Percentiles rank a stretch among this genome's conserved stretches.
phyloP scores from a whole-genome alignment of 2,888 invertebrate species.

The Lasius platythorax region DNA sequence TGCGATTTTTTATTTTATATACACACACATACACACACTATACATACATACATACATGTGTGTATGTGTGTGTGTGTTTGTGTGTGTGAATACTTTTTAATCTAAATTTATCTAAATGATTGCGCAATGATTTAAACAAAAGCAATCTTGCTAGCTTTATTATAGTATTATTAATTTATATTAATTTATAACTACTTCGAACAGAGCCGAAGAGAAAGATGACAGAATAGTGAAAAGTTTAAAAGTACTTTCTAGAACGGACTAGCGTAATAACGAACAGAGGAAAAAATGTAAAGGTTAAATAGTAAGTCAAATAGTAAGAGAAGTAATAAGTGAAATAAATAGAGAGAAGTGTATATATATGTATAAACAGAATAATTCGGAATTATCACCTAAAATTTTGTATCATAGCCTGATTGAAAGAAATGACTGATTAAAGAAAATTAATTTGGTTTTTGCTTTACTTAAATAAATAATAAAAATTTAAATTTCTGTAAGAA shows the following conservation, averaged over 20 bases:
- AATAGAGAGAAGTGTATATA: constrained; percentile 24
- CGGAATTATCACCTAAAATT: constrained; percentile 36
- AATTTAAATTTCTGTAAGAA: background rate
- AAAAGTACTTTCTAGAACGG: constrained; percentile 65
- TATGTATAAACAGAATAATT: constrained; percentile 46
- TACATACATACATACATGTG: background rate
- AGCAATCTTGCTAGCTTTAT: background rate
- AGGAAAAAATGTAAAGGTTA: constrained; percentile 27
- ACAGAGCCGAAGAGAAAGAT: constrained; percentile 61
- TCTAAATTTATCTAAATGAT: background rate
- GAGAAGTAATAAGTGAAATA: constrained; percentile 32
- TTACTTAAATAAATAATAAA: constrained; percentile 12
- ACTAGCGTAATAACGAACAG: constrained; percentile 17
- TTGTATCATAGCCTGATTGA: background rate
- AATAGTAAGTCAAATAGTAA: constrained; percentile 43
- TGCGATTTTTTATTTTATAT: no score
- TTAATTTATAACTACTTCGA: constrained; percentile 53
- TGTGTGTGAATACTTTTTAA: background rate
- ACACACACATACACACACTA: no score
- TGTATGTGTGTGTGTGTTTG: background rate
- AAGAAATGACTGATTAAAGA: background rate
- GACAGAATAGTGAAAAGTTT: constrained; percentile 57
- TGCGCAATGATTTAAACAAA: background rate
- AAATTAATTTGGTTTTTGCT: background rate
- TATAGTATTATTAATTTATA: background rate